Evolutionary conservation across 2,888 invertebrate species (phyloP).

Genomic region (Argynnis bischoffii): DNA sequence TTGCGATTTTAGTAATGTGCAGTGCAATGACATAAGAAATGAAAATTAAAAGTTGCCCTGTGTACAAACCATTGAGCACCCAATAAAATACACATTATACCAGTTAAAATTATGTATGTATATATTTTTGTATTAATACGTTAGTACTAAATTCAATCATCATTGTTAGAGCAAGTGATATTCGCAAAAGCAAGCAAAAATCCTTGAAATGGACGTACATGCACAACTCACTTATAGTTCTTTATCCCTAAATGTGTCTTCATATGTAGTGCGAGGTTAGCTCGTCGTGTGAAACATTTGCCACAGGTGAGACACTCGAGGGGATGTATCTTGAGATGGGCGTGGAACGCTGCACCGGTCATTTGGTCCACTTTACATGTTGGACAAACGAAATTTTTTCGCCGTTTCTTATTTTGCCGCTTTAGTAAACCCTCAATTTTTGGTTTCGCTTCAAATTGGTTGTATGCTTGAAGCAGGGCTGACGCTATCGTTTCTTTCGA

Average conservation of each 20-base stretch:
- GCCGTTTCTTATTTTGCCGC: slow-evolving; percentile 61
- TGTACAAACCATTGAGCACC: too few species aligned
- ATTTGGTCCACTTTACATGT: slow-evolving; percentile 84
- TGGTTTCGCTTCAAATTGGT: slow-evolving; percentile 69
- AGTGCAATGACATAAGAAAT: too few species aligned
- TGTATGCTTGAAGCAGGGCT: slow-evolving; percentile 62
- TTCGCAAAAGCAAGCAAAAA: slow-evolving; percentile 1
- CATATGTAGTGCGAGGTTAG: slow-evolving; percentile 89
- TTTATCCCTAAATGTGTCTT: slow-evolving; percentile 91
- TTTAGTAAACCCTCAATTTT: slow-evolving; percentile 75
- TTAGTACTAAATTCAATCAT: too few species aligned
- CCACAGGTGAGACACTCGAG: slow-evolving; percentile 92
- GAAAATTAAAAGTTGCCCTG: too few species aligned
- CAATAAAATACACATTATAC: too few species aligned
- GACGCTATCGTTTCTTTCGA: slow-evolving; percentile 61
- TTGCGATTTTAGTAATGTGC: too few species aligned
- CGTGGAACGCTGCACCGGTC: slow-evolving; percentile 86
- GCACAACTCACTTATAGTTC: slow-evolving; percentile 80
- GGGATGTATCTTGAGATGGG: slow-evolving; percentile 90
- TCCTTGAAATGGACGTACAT: slow-evolving; percentile 35
- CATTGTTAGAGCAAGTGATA: neutral
- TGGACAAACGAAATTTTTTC: slow-evolving; percentile 66
- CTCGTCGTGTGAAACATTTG: slow-evolving; percentile 88
- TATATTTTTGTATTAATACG: too few species aligned
- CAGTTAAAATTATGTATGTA: too few species aligned